phyloP scores from a whole-genome alignment of 2,888 invertebrate genomes.

The Drosophila nr. fundita region DNA sequence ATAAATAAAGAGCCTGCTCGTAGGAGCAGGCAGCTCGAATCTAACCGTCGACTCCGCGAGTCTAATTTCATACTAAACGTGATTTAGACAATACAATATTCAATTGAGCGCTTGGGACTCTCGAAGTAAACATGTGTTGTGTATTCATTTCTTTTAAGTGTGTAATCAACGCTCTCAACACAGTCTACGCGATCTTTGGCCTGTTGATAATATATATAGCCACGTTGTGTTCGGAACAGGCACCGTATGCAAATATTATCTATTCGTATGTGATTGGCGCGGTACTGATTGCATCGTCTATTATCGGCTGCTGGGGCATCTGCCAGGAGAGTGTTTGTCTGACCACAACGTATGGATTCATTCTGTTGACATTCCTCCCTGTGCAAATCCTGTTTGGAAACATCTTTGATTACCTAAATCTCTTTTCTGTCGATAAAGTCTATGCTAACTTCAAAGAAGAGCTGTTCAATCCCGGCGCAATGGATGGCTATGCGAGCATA shows the following conservation, averaged over 20 bases:
- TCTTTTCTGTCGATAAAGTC: too few species aligned
- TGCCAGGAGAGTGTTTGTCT: conserved; percentile 74
- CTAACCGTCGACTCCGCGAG: too few species aligned
- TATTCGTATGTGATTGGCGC: conserved; percentile 70
- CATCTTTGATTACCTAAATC: too few species aligned
- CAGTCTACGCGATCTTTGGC: conserved; percentile 71
- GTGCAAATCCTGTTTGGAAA: conserved; percentile 90
- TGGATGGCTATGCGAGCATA: too few species aligned
- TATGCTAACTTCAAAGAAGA: too few species aligned
- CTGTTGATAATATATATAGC: conserved; percentile 68
- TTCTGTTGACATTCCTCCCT: conserved; percentile 89
- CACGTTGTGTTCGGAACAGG: conserved; percentile 55
- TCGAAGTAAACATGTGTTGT: conserved; percentile 68
- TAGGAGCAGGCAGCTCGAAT: too few species aligned
- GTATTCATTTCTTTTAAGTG: conserved; percentile 75
- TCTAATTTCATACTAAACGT: too few species aligned
- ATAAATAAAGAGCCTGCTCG: too few species aligned
- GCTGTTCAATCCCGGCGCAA: too few species aligned
- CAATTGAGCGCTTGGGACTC: neutral
- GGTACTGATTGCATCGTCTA: conserved; percentile 65
- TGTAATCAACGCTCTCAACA: conserved; percentile 69
- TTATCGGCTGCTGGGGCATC: conserved; percentile 79
- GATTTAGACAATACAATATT: neutral
- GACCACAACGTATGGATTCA: conserved; percentile 87
- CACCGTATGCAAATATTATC: conserved; percentile 60